Evolutionary conservation across 1,140 invertebrate species (phyloP), one percentile per base, ranked within the genome.

Genomic region (Orchesella cincta): DNA sequence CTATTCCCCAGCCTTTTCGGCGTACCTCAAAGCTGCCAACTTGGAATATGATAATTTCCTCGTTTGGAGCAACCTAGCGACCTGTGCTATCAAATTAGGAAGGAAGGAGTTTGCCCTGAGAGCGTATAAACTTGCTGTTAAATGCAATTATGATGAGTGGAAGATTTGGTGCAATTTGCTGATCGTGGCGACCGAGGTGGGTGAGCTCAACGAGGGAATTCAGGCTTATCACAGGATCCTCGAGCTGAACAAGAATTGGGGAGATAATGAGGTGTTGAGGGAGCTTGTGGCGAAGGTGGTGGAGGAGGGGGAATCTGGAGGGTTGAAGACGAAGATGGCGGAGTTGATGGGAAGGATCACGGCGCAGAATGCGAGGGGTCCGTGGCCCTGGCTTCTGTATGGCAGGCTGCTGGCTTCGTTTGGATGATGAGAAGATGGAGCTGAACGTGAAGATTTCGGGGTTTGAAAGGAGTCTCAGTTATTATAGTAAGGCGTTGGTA

Each of bases 61-160:
- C 1, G 39, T 46, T 23, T 73, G 71, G 71, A 73, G 46, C 23
- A 73, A 73, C 29, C 28, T 73, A 16, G 71, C 34, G 2, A 73
- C 36, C 34, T n/a, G 35, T 28, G 71, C 71, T n/a, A n/a, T 73
- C 5, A 36, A 46, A 26, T 14, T 73, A 26, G 29, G 29, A 2
- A 36, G 28, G 18, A 36, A 36, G 36, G 71, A 73, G 12, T 51
- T 39, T 46, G 71, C 71, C 2, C 28, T 73, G 2, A 34, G 71
- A 23, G 71, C 71, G 2, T 73, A 46, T 18, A 73, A 73, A 46
- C 36, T n/a, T n/a, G 71, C 71, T 1, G 26, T 29, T 46, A 73
- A 73, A 73, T 73, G 71, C 36, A 73, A 73, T 23, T 73, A 73
- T 26, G 36, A 73, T 28, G 71, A 73, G 46, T 73, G 71, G 71